A percentile compares a stretch with the other conserved stretches of the same genome.
phyloP scores from a whole-genome alignment of 2,113 vertebrate species.

The Perca flavescens region DNA sequence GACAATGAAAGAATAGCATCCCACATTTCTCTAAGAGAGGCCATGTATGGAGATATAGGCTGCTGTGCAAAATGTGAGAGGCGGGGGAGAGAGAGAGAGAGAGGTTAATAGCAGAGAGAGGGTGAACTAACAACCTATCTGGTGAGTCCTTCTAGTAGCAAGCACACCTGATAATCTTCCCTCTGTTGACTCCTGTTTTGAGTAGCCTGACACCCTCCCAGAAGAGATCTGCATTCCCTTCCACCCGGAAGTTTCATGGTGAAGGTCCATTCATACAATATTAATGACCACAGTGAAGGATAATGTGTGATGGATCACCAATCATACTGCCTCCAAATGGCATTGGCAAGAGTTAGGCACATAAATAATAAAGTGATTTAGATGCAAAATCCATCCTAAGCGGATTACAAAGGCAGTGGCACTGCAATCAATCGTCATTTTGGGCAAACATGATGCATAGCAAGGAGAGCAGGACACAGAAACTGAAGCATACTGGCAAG shows the following conservation, averaged over 20 bases:
- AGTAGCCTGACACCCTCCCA: constrained; percentile 47
- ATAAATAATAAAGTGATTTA: constrained; percentile 84
- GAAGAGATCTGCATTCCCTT: constrained; percentile 45
- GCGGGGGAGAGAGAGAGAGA: constrained; percentile 19
- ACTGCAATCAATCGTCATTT: constrained; percentile 83
- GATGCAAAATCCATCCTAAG: constrained; percentile 84
- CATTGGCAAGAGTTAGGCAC: constrained; percentile 74
- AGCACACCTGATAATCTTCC: constrained; percentile 55
- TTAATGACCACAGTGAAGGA: constrained; percentile 78
- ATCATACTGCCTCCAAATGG: constrained; percentile 74
- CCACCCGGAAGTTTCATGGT: constrained; percentile 72
- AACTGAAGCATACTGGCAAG: constrained; percentile 41
- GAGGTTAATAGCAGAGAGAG: constrained; percentile 45
- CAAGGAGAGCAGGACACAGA: constrained; percentile 62
- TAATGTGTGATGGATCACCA: constrained; percentile 84
- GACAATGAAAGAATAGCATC: constrained; percentile 62
- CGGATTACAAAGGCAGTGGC: constrained; percentile 80
- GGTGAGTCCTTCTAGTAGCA: constrained; percentile 42
- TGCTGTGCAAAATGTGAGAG: constrained; percentile 15
- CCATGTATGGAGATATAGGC: constrained; percentile 63
- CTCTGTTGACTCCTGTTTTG: constrained; percentile 58
- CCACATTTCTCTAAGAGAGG: constrained; percentile 51
- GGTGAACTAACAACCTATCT: constrained; percentile 59
- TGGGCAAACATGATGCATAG: constrained; percentile 77
- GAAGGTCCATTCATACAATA: constrained; percentile 77